Base-by-base conservation (phyloP, 1,140 invertebrate species). In the Solenopsis fugax region DNA sequence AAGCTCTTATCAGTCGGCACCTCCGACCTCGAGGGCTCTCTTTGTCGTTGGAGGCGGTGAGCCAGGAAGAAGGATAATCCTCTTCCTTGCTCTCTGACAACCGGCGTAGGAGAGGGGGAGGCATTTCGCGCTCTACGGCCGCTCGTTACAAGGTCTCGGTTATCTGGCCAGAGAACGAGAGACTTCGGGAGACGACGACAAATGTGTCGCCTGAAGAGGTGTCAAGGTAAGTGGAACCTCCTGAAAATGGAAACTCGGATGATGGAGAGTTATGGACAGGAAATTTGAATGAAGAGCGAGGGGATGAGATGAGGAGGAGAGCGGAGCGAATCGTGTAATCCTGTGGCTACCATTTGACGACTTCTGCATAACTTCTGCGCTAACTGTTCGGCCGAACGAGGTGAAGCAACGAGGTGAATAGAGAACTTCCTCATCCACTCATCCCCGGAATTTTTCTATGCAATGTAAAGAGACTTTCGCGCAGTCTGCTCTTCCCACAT, bases 321-420 rank as follows among this genome's bases (percentile, higher is more conserved):
- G n/a, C 41, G 45, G 34, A 34, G 41, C 65, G 45, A 85, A 82
- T 90, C 78, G 88, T 93, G 93, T 91, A 93, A 94, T 93, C 91
- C 90, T 76, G 89, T 73, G 87, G 90, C 89, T 92, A 93, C 92
- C 89, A 91, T 92, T 95, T 94, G 94, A 93, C 89, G 91, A 88
- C 88, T 94, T 95, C 94, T 94, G 93, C 94, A 95, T 95, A 94
- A 93, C 92, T 92, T 88, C 60, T 71, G 29, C 65, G 52, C 84
- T 72, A 88, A 87, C 76, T 48, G 85, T 78, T 64, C 67, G 13
- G 86, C 48, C 87, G 75, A 41, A 58, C 45, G 67, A 76, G 72
- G 65, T 29, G 29, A 29, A 2, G 29, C 29, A 29, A 29, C 29
- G 29, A 29, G 29, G 29, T 62, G 80, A 69, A 76, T 50, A 75